Base-by-base conservation (phyloP, 2,113 vertebrate genomes). In the Pithys albifrons region DNA sequence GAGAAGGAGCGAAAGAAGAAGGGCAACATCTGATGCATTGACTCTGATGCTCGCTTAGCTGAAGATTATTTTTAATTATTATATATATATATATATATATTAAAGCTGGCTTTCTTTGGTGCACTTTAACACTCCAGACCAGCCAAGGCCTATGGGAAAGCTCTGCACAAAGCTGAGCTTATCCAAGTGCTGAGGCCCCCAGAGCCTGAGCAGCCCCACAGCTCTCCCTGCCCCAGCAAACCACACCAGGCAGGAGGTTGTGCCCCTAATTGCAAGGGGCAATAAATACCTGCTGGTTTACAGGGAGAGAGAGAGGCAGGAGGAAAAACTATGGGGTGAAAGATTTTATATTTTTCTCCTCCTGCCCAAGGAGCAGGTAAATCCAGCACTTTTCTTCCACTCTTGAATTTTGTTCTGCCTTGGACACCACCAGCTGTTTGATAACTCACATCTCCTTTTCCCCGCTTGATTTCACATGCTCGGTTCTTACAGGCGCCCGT, bases 161-260 rank as follows among this genome's bases (percentile, higher is more conserved):
- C 35, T 76, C 33, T n/a, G 52, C 51, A 58, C 43, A 61, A 70
- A 52, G 71, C 74, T 19, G 59, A 20, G 59, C 22, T 54, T 39
- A 23, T 15, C n/a, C 4, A 2, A 71, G 48, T 2, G 1, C 41
- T 45, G 8, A 11, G 70, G 10, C 7, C 7, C 29, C 28, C 28
- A 3, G 0, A 39, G 20, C 3, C 10, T 1, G 14, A 71, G 41
- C 10, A 31, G 35, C 65, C 17, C 57, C 59, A n/a, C 0, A 0
- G 28, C 33, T 46, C 46, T 33, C 33, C 33, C 78, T 25, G 18
- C 39, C 37, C 48, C 72, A 85, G 23, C 54, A 52, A 20, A 22
- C 5, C 74, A 16, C 2, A 0, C 45, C 67, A 23, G 9, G 8
- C 54, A 29, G 73, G 25, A 57, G 45, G 23, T 23, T 49, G 5